Evolutionary conservation across 2,797 vertebrate genomes (phyloP).

Genomic region (Sebastiscus tertius): DNA sequence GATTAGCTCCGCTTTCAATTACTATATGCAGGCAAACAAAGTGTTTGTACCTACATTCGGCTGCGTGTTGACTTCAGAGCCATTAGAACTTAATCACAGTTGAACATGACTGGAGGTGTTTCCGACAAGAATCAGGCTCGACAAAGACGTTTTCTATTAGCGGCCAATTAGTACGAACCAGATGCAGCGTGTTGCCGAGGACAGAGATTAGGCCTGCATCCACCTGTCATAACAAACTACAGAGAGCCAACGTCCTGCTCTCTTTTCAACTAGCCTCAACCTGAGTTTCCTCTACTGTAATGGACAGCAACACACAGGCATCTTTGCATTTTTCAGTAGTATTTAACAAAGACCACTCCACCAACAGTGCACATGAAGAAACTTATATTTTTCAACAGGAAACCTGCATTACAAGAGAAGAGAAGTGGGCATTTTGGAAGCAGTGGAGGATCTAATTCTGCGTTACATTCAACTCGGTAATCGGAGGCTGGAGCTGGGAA

Average conservation of each 20-base stretch:
- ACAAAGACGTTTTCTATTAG: slow-evolving; percentile 71
- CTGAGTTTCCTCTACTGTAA: neutral
- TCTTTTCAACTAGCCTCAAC: neutral
- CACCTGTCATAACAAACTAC: slow-evolving; percentile 77
- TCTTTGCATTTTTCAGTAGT: neutral
- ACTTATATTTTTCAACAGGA: neutral
- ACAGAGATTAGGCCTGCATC: slow-evolving; percentile 64
- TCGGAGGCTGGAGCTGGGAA: no score
- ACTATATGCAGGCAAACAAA: neutral
- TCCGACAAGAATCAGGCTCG: slow-evolving; percentile 63
- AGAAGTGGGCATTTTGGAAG: neutral
- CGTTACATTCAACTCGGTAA: no score
- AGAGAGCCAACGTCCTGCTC: slow-evolving; percentile 16
- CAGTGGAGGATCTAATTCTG: neutral
- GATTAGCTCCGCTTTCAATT: neutral
- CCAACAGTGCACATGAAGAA: neutral
- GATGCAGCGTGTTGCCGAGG: slow-evolving; percentile 59
- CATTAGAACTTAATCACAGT: slow-evolving; percentile 49
- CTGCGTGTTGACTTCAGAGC: slow-evolving; percentile 26
- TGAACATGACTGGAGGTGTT: slow-evolving; percentile 60
- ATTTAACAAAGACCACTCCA: neutral
- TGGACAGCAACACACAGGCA: neutral
- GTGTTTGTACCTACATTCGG: neutral
- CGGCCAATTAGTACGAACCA: slow-evolving; percentile 72
- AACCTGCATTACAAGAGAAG: neutral